These are phyloP conservation scores for Corythaeola cristata DNA, from an alignment of 2,113 vertebrate genomes.

Conservation along the genomic window DNA sequence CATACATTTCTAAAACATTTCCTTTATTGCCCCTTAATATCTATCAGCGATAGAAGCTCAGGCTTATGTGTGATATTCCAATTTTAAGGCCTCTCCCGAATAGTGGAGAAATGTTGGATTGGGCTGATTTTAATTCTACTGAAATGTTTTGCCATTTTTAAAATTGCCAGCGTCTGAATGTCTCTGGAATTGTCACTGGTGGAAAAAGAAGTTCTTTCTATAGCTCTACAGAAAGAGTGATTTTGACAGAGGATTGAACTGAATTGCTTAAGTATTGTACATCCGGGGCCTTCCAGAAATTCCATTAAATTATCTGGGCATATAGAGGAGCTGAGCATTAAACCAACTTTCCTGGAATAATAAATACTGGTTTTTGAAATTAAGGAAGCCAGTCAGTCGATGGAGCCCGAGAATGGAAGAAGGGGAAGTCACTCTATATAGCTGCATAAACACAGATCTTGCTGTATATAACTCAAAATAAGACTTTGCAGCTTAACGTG, in stretches of 20 bases:
- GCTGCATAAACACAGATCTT: constrained; percentile 13
- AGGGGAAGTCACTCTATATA: neutral
- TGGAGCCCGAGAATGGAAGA: neutral
- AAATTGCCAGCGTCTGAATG: neutral
- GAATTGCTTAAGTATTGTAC: neutral
- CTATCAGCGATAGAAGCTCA: neutral
- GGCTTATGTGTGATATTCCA: neutral
- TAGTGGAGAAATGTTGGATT: neutral
- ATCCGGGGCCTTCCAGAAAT: neutral
- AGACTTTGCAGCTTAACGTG: neutral
- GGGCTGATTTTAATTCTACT: neutral
- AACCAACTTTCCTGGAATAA: neutral
- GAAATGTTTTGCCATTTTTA: neutral
- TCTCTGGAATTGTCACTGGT: neutral
- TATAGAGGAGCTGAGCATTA: neutral
- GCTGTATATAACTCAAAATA: constrained; percentile 34
- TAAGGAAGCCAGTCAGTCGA: neutral
- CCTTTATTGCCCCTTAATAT: neutral
- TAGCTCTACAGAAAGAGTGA: neutral
- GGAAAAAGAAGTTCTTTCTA: neutral
- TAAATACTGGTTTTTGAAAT: neutral
- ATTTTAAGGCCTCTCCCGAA: neutral
- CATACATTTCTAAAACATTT: neutral
- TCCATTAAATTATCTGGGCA: neutral
- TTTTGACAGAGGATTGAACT: neutral